Percentiles rank a stretch among this genome's conserved stretches.
phyloP scores from a whole-genome alignment of 2,888 invertebrate species.

The Spialia ferax region DNA sequence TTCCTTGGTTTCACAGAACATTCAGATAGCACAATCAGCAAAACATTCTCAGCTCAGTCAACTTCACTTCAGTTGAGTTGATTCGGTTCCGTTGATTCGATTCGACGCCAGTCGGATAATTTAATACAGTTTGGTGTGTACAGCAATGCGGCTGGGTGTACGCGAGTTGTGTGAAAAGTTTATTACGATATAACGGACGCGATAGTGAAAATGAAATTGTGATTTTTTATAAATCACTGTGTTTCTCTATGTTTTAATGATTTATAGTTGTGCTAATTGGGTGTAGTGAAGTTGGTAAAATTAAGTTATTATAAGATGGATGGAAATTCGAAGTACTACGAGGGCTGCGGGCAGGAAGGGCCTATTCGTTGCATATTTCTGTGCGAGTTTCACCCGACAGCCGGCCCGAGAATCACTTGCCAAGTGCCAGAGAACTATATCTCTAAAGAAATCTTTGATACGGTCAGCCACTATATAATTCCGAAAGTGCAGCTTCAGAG shows the following conservation, averaged over 20 bases:
- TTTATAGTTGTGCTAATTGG: slow-evolving; percentile 47
- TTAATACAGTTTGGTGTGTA: not conserved
- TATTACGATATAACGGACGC: slow-evolving; percentile 21
- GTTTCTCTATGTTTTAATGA: slow-evolving; percentile 42
- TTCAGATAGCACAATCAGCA: too few species aligned
- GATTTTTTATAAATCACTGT: not conserved
- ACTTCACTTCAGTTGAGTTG: too few species aligned
- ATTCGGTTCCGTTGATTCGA: too few species aligned
- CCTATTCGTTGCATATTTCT: slow-evolving; percentile 92
- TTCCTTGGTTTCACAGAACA: too few species aligned
- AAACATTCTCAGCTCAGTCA: too few species aligned
- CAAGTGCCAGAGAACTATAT: slow-evolving; percentile 93
- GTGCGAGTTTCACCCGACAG: slow-evolving; percentile 92
- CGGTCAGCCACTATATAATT: slow-evolving; percentile 93
- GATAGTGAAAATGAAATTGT: not conserved
- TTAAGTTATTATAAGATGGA: slow-evolving; percentile 67
- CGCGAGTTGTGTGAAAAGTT: slow-evolving; percentile 1
- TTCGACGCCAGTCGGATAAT: too few species aligned
- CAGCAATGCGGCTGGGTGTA: not conserved
- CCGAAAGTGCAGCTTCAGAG: slow-evolving; percentile 93
- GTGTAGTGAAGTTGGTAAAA: slow-evolving; percentile 40
- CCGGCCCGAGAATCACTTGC: slow-evolving; percentile 92
- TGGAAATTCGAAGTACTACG: slow-evolving; percentile 80
- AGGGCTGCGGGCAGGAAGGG: slow-evolving; percentile 89
- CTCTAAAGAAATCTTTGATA: slow-evolving; percentile 93